Conservation (phyloP, 2,113 vertebrate species). For the Rhombomys opimus region DNA sequence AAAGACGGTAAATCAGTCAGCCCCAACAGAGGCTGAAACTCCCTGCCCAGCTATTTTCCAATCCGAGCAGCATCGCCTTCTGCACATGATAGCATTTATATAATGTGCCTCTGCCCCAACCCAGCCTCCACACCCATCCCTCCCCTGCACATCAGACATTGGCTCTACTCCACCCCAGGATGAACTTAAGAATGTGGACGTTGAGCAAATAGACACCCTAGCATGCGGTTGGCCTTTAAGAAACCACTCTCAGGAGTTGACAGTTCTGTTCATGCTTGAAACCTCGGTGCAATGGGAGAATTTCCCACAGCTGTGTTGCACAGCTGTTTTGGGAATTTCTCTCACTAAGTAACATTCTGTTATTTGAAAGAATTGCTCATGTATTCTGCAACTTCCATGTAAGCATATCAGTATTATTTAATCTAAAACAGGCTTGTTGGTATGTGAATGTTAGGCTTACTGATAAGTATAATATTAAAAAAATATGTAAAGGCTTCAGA, state of each 20-base stretch:
- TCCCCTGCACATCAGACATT: not conserved
- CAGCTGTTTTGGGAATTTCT: constrained; percentile 39
- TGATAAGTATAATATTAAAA: constrained; percentile 34
- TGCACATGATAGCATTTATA: constrained; percentile 78
- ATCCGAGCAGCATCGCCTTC: constrained; percentile 66
- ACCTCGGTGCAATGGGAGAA: constrained; percentile 27
- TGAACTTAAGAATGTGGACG: constrained; percentile 47
- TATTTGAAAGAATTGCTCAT: constrained; percentile 47
- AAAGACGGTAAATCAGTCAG: constrained; percentile 79
- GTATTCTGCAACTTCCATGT: not conserved
- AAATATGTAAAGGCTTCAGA: constrained; percentile 40
- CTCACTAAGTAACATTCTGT: not conserved
- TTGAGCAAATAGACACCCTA: constrained; percentile 34
- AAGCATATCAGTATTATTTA: constrained; percentile 34
- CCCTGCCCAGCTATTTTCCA: constrained; percentile 84
- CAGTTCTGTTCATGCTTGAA: constrained; percentile 76
- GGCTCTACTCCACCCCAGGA: constrained; percentile 17
- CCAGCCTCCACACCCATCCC: constrained; percentile 35
- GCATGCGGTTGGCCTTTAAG: constrained; percentile 53
- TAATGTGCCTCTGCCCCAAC: constrained; percentile 62
- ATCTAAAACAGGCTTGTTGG: constrained; percentile 24
- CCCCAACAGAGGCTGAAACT: constrained; percentile 83
- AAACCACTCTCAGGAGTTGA: constrained; percentile 59
- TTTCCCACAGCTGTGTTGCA: not conserved
- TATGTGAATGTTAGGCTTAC: constrained; percentile 14